Base-by-base conservation (phyloP, 2,113 vertebrate species). In the Forbesichthys agassizii region DNA sequence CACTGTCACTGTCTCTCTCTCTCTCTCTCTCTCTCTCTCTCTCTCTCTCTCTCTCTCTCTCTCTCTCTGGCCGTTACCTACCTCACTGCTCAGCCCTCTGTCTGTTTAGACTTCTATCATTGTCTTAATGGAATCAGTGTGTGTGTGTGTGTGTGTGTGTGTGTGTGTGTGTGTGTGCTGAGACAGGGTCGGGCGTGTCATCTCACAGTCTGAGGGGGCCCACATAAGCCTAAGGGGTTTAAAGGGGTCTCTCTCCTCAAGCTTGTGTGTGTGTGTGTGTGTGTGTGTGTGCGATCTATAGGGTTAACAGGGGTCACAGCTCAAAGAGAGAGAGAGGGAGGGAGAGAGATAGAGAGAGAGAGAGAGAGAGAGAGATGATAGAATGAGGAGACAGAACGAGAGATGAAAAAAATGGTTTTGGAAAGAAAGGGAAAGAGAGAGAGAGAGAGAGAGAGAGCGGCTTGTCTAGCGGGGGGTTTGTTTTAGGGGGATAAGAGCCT, bases 281-380 rank as follows among this genome's bases (percentile, higher is more conserved):
- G 60, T 75, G 74, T 62, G 60, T 62, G 42, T 62, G 71, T 81
- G 72, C 80, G 75, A 80, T 82, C 72, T 82, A 69, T 64, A 68
- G 81, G 86, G 87, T 90, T 86, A 86, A 89, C 81, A 87, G 84
- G 81, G 86, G 86, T 85, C 79, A 78, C 47, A 51, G 87, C 84
- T 85, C 79, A 78, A 36, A 51, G 33, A 67, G 71, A 74, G 78
- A 80, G 71, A 27, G 84, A 82, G 80, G 74, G 77, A 67, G 63
- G 63, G 75, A 77, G 78, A 60, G 70, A 71, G 70, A 68, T 60
- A 27, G 27, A 3, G 27, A 27, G 27, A 27, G 27, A 27, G 27
- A 27, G 49, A 77, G 55, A 27, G 69, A 80, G 67, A 11, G 33
- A 9, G 61, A 55, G 64, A 61, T 0, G 68, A 64, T 59, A 61